Conservation (phyloP, 2,888 invertebrate species). For the Phlogophora meticulosa region DNA sequence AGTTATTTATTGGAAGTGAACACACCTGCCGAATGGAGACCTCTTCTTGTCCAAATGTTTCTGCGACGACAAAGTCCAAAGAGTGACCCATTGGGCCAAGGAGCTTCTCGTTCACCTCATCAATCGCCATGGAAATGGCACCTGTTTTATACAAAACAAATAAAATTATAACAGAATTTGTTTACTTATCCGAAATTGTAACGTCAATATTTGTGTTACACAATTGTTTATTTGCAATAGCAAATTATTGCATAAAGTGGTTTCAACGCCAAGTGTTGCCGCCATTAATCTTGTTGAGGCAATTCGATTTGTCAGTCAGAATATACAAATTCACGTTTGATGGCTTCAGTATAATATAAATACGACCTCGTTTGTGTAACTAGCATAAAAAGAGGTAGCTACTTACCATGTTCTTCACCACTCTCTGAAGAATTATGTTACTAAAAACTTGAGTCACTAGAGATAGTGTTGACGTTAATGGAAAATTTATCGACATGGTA, state of each 20-base stretch:
- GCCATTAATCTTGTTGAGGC: slow-evolving; percentile 71
- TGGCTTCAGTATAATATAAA: slow-evolving; percentile 40
- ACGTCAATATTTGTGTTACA: slow-evolving; percentile 44
- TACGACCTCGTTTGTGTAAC: slow-evolving; percentile 18
- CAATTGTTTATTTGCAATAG: slow-evolving; percentile 51
- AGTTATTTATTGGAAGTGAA: slow-evolving; percentile 55
- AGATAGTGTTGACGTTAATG: slow-evolving; percentile 66
- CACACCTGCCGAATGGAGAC: slow-evolving; percentile 94
- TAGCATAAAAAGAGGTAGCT: slow-evolving; percentile 5
- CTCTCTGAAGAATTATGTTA: slow-evolving; percentile 25
- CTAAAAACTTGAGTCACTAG: slow-evolving; percentile 43
- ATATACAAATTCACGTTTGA: slow-evolving; percentile 65
- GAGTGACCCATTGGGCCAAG: slow-evolving; percentile 93
- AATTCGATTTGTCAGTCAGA: slow-evolving; percentile 69
- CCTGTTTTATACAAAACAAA: slow-evolving; percentile 87
- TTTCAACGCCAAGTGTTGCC: slow-evolving; percentile 71
- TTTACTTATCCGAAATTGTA: slow-evolving; percentile 19
- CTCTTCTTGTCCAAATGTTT: slow-evolving; percentile 97
- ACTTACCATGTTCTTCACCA: slow-evolving; percentile 17
- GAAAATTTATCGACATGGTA: slow-evolving; percentile 73
- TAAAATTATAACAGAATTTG: slow-evolving; percentile 19
- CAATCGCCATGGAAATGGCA: slow-evolving; percentile 96
- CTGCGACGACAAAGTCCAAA: slow-evolving; percentile 95
- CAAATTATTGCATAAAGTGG: slow-evolving; percentile 65
- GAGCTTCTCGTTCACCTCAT: slow-evolving; percentile 94